Base-by-base conservation (phyloP, 2,113 vertebrate genomes). In the Rhinogobius similis region DNA sequence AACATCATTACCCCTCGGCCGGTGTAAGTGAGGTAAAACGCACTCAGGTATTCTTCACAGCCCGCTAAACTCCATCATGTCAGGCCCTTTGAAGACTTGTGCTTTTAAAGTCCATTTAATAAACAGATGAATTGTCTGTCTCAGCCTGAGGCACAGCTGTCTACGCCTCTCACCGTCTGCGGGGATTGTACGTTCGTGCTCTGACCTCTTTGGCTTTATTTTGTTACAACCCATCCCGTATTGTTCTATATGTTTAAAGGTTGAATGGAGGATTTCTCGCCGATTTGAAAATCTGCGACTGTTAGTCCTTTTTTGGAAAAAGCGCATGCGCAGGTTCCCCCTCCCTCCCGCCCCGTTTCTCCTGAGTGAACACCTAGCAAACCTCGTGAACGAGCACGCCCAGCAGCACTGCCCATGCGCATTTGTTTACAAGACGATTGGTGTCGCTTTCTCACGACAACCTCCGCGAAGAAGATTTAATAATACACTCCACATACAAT, bases 101-200 rank as follows among this genome's bases (percentile, higher is more conserved):
- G 79, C 80, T 87, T 91, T 92, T 87, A 83, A 86, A 88, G 75
- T 87, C 70, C 74, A 82, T 86, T 90, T 87, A 88, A 87, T 85
- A 85, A 89, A 87, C 67, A 87, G 79, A 78, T 76, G 76, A 56
- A 68, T 79, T 70, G 77, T 86, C 67, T 84, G 75, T 82, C 77
- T 68, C 41, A 76, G 89, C 90, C 87, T 2, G 67, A 76, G 84
- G 90, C 84, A 39, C 83, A 73, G 67, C 83, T 81, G 82, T 73
- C 72, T 52, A 26, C 21, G 73, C 55, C 58, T 73, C 69, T 86
- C 71, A 62, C 77, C 72, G 58, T 77, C 65, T 52, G 65, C 72
- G 50, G 76, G 65, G 59, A n/a, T 62, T 63, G 56, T 81, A 68
- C 38, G 18, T 70, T 38, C 64, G 53, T 62, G 39, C 14, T 67